Conservation (phyloP, 2,797 vertebrate species). For the Notolabrus celidotus region DNA sequence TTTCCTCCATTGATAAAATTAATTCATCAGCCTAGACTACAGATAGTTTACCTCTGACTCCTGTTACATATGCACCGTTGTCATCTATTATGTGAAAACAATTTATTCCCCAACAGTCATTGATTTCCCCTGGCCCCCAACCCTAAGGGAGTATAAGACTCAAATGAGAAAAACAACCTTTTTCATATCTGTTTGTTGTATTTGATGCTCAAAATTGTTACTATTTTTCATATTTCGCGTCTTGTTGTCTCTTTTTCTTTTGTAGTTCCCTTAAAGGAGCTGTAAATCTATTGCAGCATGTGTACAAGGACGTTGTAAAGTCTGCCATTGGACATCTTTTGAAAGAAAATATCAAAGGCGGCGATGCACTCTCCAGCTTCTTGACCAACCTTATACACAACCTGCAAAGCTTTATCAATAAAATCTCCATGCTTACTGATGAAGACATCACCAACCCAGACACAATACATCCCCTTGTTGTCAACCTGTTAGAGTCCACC, state of each 20-base stretch:
- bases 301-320: conserved; percentile 58
- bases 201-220: not conserved
- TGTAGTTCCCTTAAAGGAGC: conserved; percentile 80
- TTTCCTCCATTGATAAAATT: no score
- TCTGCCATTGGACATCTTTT: conserved; percentile 28
- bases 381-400: conserved; percentile 62
- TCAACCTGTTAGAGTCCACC: conserved; percentile 61
- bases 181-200: not conserved
- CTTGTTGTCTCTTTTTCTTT: conserved; percentile 27
- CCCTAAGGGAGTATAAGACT: no score
- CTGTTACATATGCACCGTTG: no score
- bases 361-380: conserved; percentile 56
- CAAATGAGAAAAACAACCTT: no score
- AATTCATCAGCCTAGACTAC: no score
- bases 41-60: no score
- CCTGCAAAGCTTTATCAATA: conserved; percentile 66
- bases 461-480: conserved; percentile 53
- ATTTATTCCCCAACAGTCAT: no score
- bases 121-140: no score
- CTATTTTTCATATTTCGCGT: not conserved
- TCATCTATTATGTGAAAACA: no score
- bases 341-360: conserved; percentile 47
- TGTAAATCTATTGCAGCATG: conserved; percentile 70
- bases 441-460: conserved; percentile 52
- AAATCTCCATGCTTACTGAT: conserved; percentile 53